Evolutionary conservation across 2,797 vertebrate genomes (phyloP).

Genomic region (Knipowitschia caucasica): DNA sequence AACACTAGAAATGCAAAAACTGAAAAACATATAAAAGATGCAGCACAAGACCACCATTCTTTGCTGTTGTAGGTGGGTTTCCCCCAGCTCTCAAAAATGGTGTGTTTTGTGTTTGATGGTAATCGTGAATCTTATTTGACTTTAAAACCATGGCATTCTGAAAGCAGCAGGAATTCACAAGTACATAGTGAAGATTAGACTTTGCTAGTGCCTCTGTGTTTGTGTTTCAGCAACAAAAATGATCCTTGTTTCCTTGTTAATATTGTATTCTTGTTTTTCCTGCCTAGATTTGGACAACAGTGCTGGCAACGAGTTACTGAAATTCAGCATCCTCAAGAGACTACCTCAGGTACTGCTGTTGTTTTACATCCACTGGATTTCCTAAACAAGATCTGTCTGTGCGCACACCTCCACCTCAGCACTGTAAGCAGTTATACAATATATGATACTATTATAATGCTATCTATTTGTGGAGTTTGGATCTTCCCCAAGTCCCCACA

Average conservation of each 20-base stretch:
- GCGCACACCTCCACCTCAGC: neutral
- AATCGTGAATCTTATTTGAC: no score
- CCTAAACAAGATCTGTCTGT: constrained; percentile 6
- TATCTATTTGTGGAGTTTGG: constrained; percentile 29
- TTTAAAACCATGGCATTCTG: neutral
- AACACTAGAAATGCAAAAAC: no score
- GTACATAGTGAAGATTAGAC: no score
- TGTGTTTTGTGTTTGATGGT: no score
- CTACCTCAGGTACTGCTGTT: constrained; percentile 82
- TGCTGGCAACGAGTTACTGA: constrained; percentile 84
- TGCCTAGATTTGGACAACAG: constrained; percentile 72
- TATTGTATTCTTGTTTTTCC: constrained; percentile 9
- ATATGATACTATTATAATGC: constrained; percentile 20
- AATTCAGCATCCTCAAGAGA: constrained; percentile 85
- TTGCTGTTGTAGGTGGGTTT: no score
- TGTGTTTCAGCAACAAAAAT: neutral
- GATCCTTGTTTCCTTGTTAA: neutral
- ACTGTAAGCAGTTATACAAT: constrained; percentile 11
- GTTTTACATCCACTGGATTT: neutral
- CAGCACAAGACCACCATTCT: no score
- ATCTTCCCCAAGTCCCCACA: constrained; percentile 40
- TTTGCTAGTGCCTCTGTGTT: neutral
- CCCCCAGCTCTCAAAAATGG: no score
- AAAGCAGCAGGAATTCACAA: neutral
- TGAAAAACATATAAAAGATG: no score